Base-by-base conservation (phyloP, 1,140 invertebrate species). In the Tribolium castaneum region DNA sequence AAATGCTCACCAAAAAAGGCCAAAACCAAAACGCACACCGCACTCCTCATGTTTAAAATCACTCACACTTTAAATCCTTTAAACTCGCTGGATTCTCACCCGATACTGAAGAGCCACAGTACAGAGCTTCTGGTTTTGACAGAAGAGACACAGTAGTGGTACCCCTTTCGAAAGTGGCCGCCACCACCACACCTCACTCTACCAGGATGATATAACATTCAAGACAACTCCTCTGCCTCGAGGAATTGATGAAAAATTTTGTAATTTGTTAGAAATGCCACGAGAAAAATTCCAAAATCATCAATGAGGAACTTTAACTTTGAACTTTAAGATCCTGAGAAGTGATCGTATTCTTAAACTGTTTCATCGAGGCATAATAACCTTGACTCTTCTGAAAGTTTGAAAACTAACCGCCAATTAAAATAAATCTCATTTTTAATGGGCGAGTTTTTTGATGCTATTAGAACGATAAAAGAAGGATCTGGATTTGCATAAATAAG, bases 161-260 rank as follows among this genome's bases (percentile, higher is more conserved):
- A 50, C n/a, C 71, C 71, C 52, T 73, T 73, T 73, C 52, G 71
- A 73, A 73, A 73, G 71, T 54, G 71, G 30, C 71, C 51, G 51
- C 71, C 50, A 73, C 49, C 52, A 73, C 71, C 71, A 73, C 50
- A 35, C 49, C 71, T 73, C 59, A 50, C 25, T 22, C 45, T 35
- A 73, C 9, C 22, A 54, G 16, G 71, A 54, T 73, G 49, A 51
- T 73, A 52, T 73, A 66, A 66, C 52, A 13, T 52, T 70, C 30
- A 66, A 66, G 59, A 66, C 30, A 66, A 66, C 59, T 66, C 59
- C 59, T 35, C 13, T 66, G 30, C 59, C 30, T 35, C 7, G 25
- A 59, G 59, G 22, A 59, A 59, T 59, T 59, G 6, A 10, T 10
- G 2, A 30, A 19, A 56, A 56, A 62, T 35, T 66, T 52, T 52